Base-by-base conservation (phyloP, 2,113 vertebrate species). In the Psittacula cyanocephala region DNA sequence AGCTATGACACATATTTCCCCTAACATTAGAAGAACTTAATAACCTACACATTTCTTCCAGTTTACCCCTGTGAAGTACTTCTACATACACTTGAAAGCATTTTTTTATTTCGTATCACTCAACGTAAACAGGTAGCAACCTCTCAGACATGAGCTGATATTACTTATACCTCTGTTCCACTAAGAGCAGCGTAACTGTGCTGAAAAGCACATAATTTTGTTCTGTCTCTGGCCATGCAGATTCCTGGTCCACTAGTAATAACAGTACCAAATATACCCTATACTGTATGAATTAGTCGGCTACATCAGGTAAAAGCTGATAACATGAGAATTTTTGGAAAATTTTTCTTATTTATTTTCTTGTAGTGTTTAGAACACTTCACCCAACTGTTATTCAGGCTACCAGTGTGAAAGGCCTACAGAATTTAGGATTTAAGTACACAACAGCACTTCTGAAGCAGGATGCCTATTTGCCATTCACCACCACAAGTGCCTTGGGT, bases 401-500 rank as follows among this genome's bases (percentile, higher is more conserved):
- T 44, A 41, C 13, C 10, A 31, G 25, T 35, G 37, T 35, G 47
- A 46, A 84, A 50, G 11, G 5, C 9, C 17, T 52, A 18, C 10
- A 59, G 27, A 59, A 64, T 72, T 37, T 23, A 46, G 28, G 23
- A 12, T 44, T 43, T 29, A 28, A 41, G 14, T 44, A 31, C 41
- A 18, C 35, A 47, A 67, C 0, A 76, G 22, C 14, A 37, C 9
- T 64, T 72, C 19, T 49, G 44, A 65, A 84, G 11, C 33, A 70
- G 13, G 33, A 69, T 52, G 28, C 5, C 14, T 59, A 1, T 52
- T 67, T 67, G 24, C 27, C 53, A 49, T 27, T 43, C 28, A 49
- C n/a, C 5, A n/a, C 14, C 7, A 0, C 2, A 44, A 13, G 7
- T 9, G 10, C 28, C 39, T 46, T 55, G 35, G 22, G 5, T 84